Conservation (phyloP, 2,113 vertebrate genomes). For the Barnardius zonarius region DNA sequence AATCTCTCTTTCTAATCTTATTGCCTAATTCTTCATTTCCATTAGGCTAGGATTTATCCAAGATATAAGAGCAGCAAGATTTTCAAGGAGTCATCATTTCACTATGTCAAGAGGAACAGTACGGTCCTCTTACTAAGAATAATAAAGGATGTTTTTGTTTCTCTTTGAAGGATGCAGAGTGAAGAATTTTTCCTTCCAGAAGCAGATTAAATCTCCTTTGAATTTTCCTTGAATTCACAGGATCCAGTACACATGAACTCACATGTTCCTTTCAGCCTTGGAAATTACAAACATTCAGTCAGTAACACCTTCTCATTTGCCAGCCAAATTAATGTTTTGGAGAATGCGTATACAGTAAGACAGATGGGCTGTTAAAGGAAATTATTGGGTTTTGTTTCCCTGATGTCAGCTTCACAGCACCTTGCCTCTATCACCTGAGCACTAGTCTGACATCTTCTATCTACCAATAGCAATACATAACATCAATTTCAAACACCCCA, state of each 20-base stretch:
- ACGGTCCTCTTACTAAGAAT: neutral
- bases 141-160: constrained; percentile 31
- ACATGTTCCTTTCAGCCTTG: neutral
- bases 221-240: constrained; percentile 26
- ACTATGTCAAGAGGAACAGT: neutral
- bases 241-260: neutral
- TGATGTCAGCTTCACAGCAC: neutral
- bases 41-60: neutral
- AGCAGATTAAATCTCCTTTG: neutral
- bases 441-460: neutral
- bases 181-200: neutral
- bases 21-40: constrained; percentile 44
- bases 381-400: neutral
- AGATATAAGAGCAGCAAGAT: neutral
- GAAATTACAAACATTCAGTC: neutral
- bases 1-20: constrained; percentile 61
- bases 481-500: neutral
- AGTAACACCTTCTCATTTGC: neutral
- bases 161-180: neutral
- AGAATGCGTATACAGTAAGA: neutral
- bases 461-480: neutral
- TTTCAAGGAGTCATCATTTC: neutral
- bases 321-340: neutral
- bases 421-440: neutral
- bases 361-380: neutral